A percentile compares a stretch with the other conserved stretches of the same genome.
Evolutionary conservation across 2,888 invertebrate genomes (phyloP).

Genomic region (Hermaeophaga mercurialis): DNA sequence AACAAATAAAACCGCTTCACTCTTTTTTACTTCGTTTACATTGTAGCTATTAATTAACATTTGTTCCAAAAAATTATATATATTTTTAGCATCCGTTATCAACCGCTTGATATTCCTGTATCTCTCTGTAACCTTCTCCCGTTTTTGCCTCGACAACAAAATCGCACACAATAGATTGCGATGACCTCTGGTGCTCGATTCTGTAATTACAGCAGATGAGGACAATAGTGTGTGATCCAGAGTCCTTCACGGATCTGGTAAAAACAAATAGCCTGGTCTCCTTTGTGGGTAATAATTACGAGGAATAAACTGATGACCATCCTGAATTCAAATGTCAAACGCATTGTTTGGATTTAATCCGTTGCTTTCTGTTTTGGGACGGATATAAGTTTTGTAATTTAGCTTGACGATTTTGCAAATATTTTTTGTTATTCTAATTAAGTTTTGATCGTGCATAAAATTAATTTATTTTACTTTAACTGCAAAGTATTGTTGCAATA

Average conservation of each 20-base stretch:
- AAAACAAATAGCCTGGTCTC: constrained; percentile 37
- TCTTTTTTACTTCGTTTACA: too few relatives aligned
- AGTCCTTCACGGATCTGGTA: constrained; percentile 31
- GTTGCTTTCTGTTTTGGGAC: constrained; percentile 12
- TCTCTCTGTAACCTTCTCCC: not conserved
- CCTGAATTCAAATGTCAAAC: constrained; percentile 28
- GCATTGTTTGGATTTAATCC: constrained; percentile 22
- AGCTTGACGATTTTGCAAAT: too few relatives aligned
- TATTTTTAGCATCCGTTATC: too few relatives aligned
- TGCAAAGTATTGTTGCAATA: too few relatives aligned
- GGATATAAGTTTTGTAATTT: constrained; percentile 4
- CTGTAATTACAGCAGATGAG: constrained; percentile 37
- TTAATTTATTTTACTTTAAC: too few relatives aligned
- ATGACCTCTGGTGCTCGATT: constrained; percentile 19
- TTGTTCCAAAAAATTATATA: too few relatives aligned
- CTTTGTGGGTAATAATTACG: constrained; percentile 37
- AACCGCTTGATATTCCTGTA: not conserved
- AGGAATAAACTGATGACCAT: constrained; percentile 23
- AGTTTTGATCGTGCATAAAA: too few relatives aligned
- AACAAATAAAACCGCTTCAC: too few relatives aligned
- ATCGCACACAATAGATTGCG: constrained; percentile 14
- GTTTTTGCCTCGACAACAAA: constrained; percentile 15
- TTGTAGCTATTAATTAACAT: too few relatives aligned
- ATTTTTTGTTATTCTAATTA: too few relatives aligned
- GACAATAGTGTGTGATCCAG: constrained; percentile 33